Percentiles rank a stretch among this genome's conserved stretches.
Evolutionary conservation across 1,140 invertebrate species (phyloP).

Genomic region (Macrostomum lignano): DNA sequence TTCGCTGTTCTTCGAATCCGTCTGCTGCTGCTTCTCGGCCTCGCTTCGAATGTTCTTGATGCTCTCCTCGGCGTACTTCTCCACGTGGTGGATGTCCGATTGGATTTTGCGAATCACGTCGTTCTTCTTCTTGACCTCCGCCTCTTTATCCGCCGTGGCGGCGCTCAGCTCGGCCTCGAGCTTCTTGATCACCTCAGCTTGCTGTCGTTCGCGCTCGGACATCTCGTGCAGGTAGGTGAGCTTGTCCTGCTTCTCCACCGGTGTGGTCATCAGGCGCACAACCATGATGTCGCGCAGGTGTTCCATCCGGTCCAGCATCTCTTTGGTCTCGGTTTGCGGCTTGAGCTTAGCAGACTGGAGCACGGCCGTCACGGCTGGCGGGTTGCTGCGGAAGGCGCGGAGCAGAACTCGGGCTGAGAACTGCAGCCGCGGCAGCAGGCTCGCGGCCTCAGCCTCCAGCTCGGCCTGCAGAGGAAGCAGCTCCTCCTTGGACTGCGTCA

Average conservation of each 20-base stretch:
- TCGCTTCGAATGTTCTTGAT: constrained; percentile 17
- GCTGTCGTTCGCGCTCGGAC: constrained; percentile 15
- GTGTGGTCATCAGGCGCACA: constrained; percentile 18
- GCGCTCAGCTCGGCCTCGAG: constrained; percentile 17
- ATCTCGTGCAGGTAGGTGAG: constrained; percentile 17
- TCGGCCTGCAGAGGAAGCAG: constrained; percentile 5
- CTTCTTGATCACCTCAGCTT: constrained; percentile 18
- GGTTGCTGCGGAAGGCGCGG: constrained; percentile 14
- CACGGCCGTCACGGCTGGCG: constrained; percentile 13
- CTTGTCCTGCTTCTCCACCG: constrained; percentile 20
- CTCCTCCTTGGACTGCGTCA: constrained; percentile 8
- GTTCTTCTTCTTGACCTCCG: constrained; percentile 21
- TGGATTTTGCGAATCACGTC: constrained; percentile 18
- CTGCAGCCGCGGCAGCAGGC: constrained; percentile 11
- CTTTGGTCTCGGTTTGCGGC: constrained; percentile 6
- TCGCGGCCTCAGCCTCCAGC: constrained; percentile 8
- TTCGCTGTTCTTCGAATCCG: constrained; percentile 22
- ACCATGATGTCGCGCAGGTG: constrained; percentile 19
- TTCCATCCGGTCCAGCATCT: constrained; percentile 12
- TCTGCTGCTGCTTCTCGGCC: constrained; percentile 19
- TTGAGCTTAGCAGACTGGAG: constrained; percentile 6
- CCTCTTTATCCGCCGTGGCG: constrained; percentile 19
- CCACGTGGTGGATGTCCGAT: constrained; percentile 20
- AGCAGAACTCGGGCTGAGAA: constrained; percentile 20
- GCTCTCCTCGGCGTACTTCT: constrained; percentile 23